These are phyloP conservation scores for Drosophila hydei DNA, from an alignment of 1,140 invertebrate genomes.

Conservation along the genomic window DNA sequence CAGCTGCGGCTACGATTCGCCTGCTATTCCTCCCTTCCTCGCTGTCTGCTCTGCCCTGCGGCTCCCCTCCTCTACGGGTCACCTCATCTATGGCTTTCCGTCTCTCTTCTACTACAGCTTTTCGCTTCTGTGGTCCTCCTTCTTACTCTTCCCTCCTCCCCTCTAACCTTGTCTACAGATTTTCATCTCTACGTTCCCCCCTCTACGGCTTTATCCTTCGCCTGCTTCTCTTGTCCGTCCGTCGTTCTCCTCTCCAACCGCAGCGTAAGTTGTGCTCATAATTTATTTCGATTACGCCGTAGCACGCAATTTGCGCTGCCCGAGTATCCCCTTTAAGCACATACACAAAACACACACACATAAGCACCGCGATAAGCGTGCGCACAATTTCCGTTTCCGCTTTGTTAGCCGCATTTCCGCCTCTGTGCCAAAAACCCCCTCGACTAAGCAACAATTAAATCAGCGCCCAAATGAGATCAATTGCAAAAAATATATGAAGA, in stretches of 20 bases:
- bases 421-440: conserved; percentile 48
- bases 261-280: conserved; percentile 74
- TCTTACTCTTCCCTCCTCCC: too few relatives aligned
- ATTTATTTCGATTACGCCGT: conserved; percentile 80
- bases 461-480: conserved; percentile 43
- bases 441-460: conserved; percentile 78
- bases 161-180: too few relatives aligned
- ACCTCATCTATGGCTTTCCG: too few relatives aligned
- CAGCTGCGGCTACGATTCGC: conserved; percentile 3
- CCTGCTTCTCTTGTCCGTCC: too few relatives aligned
- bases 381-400: conserved; percentile 77
- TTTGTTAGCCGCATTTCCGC: conserved; percentile 57
- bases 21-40: too few relatives aligned
- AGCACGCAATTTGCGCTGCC: conserved; percentile 75
- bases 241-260: conserved; percentile 17
- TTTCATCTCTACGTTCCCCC: too few relatives aligned
- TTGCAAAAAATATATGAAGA: conserved; percentile 10
- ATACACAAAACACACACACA: conserved; percentile 6
- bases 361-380: conserved; percentile 60
- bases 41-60: background rate
- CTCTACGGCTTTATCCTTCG: too few relatives aligned
- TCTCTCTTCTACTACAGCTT: too few relatives aligned
- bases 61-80: background rate
- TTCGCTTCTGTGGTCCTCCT: too few relatives aligned
- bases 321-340: conserved; percentile 67